Conservation (phyloP, 2,113 vertebrate species). For the Miniopterus natalensis region DNA sequence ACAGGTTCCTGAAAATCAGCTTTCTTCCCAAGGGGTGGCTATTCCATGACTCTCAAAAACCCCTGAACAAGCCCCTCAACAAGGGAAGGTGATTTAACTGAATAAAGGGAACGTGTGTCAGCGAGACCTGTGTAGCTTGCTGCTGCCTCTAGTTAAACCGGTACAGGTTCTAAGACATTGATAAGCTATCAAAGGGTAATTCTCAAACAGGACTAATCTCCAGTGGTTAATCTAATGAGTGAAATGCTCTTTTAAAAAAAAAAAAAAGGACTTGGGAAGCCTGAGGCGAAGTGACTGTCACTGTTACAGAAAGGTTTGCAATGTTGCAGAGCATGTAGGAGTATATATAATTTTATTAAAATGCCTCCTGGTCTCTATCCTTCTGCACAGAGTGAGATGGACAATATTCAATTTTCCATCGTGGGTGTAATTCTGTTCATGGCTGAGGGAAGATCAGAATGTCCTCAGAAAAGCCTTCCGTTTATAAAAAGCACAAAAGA, state of each 20-base stretch:
- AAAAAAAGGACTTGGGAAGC: not conserved
- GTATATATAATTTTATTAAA: not conserved
- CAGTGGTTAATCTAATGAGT: constrained; percentile 16
- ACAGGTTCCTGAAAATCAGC: not conserved
- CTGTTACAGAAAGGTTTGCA: not conserved
- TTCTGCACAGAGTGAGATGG: not conserved
- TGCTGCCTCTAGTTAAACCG: not conserved
- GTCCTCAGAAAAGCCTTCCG: constrained; percentile 17
- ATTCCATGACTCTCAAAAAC: not conserved
- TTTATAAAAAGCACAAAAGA: constrained; percentile 37
- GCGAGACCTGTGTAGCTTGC: not conserved
- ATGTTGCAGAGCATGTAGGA: not conserved
- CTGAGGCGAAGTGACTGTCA: not conserved
- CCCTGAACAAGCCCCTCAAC: not conserved
- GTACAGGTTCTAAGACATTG: not conserved
- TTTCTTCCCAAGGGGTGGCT: not conserved
- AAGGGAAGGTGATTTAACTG: not conserved
- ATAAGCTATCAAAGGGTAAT: not conserved
- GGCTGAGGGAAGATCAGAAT: not conserved
- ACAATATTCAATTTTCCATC: not conserved
- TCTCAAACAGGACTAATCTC: constrained; percentile 10
- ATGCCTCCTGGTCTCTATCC: not conserved
- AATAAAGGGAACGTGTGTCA: not conserved
- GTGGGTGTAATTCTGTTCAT: not conserved
- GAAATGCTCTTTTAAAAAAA: not conserved